Evolutionary conservation across 2,113 vertebrate genomes (phyloP), one percentile per base, ranked within the genome.

Genomic region (Callipepla californica): DNA sequence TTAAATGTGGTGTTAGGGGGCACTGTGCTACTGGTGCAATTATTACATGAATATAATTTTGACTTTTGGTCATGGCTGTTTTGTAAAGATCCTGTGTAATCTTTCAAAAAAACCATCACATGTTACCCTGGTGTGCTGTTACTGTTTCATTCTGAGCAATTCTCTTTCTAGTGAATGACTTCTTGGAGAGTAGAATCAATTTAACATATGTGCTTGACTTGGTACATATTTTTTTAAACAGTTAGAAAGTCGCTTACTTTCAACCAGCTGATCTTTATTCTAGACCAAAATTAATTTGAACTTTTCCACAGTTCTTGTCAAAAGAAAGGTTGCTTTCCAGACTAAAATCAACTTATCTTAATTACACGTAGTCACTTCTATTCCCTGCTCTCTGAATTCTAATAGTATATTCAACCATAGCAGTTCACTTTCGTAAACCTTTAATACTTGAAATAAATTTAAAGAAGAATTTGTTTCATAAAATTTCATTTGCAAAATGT

Each of bases 1-100:
- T 78, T 67, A 67, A 48, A 1, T 47, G 50, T 70, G n/a, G 66
- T 91, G 92, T 95, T 95, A 96, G 94, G 92, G 94, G 94, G 92
- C 93, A 95, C 86, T 94, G 74, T 95, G 81, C 92, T 88, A 72
- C 94, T 93, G 76, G 68, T 74, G 69, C 73, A 84, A 42, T 50
- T 72, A 15, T 63, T 85, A 68, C 8, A 8, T 25, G 21, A 66
- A 19, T 65, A 21, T 20, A 87, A 66, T 70, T 17, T 51, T 38
- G 44, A 89, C 36, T 87, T 95, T 90, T 94, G 53, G 38, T 93
- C 55, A 59, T 76, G 47, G 65, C n/a, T 45, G 34, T 91, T 78
- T 72, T 79, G 40, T 84, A 48, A 80, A 80, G 75, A 70, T 83
- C 6, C 23, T 28, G 21, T 85, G 72, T n/a, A n/a, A n/a, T n/a